Base-by-base conservation (phyloP, 2,797 vertebrate species). In the Leptodactylus fallax region DNA sequence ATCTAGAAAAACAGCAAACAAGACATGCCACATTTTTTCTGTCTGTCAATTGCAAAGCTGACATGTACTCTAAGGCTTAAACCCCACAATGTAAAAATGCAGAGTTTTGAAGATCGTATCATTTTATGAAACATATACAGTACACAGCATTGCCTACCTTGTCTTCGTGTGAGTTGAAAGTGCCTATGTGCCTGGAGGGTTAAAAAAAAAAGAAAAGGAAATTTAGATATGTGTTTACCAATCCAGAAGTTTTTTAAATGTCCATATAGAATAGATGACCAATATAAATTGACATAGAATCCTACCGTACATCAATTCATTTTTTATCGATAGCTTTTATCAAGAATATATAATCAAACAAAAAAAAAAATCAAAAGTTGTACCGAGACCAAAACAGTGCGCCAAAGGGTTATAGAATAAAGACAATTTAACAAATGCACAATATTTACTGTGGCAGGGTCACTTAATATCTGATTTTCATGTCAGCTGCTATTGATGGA, bases 81-180 rank as follows among this genome's bases (percentile, higher is more conserved):
- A 4, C 36, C 36, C 36, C 1, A 36, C 36, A 36, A 2, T 36
- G 4, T 36, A 36, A 36, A 36, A 36, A 36, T 36, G 36, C 36
- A 36, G 36, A 1, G 61, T 63, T 63, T 14, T 63, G 12, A 13
- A 81, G 36, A 81, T 9, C 21, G 14, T 21, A 23, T n/a, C 1
- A 27, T 82, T 19, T 0, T 19, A 0, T 36, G 60, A 36, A 36
- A 1, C 36, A 36, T 86, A 19, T 85, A 47, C 69, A 91, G 10
- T 21, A 51, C 19, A 83, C 5, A 19, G 14, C 10, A 89, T 90
- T 85, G 25, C 94, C 88, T 95, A 96, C 95, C 95, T 95, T 95
- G 93, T 94, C 92, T 94, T 93, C 94, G 90, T 88, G 92, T 79
- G 87, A 91, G 92, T 90, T 94, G 93, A 92, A 93, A 87, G 88